These are phyloP conservation scores for Amyelois transitella DNA, from an alignment of 1,140 invertebrate genomes.

Conservation along the genomic window DNA sequence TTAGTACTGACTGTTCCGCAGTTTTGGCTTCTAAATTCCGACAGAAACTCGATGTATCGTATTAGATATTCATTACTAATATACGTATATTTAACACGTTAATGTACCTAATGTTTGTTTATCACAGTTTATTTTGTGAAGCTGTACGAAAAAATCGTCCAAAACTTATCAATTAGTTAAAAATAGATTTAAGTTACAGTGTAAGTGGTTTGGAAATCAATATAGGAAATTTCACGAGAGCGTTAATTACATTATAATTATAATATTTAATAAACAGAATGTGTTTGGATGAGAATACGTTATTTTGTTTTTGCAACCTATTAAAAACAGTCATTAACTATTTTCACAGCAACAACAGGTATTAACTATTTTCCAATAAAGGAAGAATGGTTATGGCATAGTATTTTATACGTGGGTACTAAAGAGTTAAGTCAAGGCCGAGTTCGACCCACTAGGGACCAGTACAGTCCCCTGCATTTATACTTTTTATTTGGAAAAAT, in stretches of 20 bases:
- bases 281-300: conserved; percentile 51
- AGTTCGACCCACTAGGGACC: no score
- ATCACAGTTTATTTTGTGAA: conserved; percentile 8
- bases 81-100: background rate
- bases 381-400: no score
- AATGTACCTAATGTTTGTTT: conserved; percentile 5
- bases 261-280: conserved; percentile 62
- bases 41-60: background rate
- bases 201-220: conserved; percentile 64
- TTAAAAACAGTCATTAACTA: no score
- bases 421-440: no score
- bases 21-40: conserved; percentile 28
- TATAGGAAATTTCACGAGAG: conserved; percentile 48
- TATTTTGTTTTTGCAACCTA: conserved; percentile 24
- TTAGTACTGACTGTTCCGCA: conserved; percentile 15
- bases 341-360: no score
- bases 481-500: no score
- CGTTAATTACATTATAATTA: conserved; percentile 53
- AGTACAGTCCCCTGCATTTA: no score
- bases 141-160: conserved; percentile 40
- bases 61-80: conserved; percentile 5
- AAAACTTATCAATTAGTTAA: conserved; percentile 38
- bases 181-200: conserved; percentile 51
- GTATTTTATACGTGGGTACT: no score
- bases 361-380: no score